phyloP scores from a whole-genome alignment of 1,140 invertebrate genomes.

The Probaryconus sp. region DNA sequence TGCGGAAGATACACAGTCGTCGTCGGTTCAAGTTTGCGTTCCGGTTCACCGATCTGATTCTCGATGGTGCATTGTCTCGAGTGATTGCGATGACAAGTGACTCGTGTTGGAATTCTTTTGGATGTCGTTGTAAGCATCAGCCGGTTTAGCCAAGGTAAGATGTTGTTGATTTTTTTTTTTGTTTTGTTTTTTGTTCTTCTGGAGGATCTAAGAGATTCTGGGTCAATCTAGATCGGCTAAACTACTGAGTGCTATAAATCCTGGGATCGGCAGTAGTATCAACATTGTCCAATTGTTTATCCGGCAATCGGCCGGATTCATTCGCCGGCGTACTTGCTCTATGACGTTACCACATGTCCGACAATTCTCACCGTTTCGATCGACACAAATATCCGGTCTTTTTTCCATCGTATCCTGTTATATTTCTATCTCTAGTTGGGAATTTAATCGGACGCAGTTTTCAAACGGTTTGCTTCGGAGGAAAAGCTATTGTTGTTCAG shows the following conservation, averaged over 20 bases:
- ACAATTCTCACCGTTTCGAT: slow-evolving; percentile 27
- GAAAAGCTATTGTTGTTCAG: too few relatives aligned
- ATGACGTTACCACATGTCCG: neutral
- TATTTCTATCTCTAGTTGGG: too few relatives aligned
- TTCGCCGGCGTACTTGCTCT: slow-evolving; percentile 17
- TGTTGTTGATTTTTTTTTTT: neutral
- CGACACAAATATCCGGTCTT: neutral
- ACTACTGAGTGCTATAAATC: slow-evolving; percentile 68
- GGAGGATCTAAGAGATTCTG: too few relatives aligned
- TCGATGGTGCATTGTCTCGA: slow-evolving; percentile 29
- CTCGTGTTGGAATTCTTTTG: slow-evolving; percentile 65
- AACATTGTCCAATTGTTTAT: slow-evolving; percentile 66
- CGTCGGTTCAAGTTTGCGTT: slow-evolving; percentile 1
- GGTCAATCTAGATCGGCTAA: slow-evolving; percentile 50
- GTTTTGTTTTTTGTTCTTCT: slow-evolving; percentile 3
- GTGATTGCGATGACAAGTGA: slow-evolving; percentile 72
- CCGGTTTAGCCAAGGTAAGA: slow-evolving; percentile 56
- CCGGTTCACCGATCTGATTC: slow-evolving; percentile 4
- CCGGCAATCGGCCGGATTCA: slow-evolving; percentile 60
- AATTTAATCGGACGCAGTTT: too few relatives aligned
- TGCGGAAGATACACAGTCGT: slow-evolving; percentile 41
- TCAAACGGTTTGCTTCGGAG: too few relatives aligned
- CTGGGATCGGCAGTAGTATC: slow-evolving; percentile 63
- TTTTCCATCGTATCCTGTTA: too few relatives aligned
- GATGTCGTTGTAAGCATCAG: slow-evolving; percentile 59